phyloP scores from a whole-genome alignment of 2,888 invertebrate species.

The Caenorhabditis plicata region DNA sequence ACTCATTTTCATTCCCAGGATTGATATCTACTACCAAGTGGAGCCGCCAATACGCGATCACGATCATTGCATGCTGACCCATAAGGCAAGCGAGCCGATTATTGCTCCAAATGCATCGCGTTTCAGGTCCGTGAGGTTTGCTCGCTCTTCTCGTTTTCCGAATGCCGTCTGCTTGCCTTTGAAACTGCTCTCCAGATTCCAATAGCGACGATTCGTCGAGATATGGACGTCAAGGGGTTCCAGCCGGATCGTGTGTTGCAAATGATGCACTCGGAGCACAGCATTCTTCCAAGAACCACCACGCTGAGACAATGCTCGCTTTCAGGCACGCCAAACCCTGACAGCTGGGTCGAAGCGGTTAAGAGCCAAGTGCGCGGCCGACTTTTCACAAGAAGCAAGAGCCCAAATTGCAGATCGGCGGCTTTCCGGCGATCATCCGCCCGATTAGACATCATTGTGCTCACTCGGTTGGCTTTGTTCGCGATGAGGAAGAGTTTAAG shows the following conservation, averaged over 20 bases:
- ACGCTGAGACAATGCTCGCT: slow-evolving; percentile 41
- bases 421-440: slow-evolving; percentile 41
- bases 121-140: slow-evolving; percentile 40
- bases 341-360: slow-evolving; percentile 45
- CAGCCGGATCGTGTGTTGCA: slow-evolving; percentile 44
- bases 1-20: slow-evolving; percentile 33
- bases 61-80: slow-evolving; percentile 48
- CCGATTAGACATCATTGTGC: slow-evolving; percentile 40
- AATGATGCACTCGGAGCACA: slow-evolving; percentile 36
- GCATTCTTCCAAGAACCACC: slow-evolving; percentile 18
- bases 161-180: slow-evolving; percentile 51
- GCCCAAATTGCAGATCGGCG: slow-evolving; percentile 25
- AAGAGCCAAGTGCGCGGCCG: slow-evolving; percentile 27
- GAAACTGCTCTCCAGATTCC: slow-evolving; percentile 50
- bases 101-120: no score
- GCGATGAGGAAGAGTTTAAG: slow-evolving; percentile 39
- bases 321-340: slow-evolving; percentile 46
- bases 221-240: slow-evolving; percentile 54
- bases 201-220: slow-evolving; percentile 53
- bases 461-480: slow-evolving; percentile 40
- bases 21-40: slow-evolving; percentile 57
- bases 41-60: slow-evolving; percentile 56
- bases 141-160: slow-evolving; percentile 33
- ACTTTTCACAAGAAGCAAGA: no score
- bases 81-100: slow-evolving; percentile 33